phyloP scores from a whole-genome alignment of 2,113 vertebrate genomes.

The Pogonocichla stellata region DNA sequence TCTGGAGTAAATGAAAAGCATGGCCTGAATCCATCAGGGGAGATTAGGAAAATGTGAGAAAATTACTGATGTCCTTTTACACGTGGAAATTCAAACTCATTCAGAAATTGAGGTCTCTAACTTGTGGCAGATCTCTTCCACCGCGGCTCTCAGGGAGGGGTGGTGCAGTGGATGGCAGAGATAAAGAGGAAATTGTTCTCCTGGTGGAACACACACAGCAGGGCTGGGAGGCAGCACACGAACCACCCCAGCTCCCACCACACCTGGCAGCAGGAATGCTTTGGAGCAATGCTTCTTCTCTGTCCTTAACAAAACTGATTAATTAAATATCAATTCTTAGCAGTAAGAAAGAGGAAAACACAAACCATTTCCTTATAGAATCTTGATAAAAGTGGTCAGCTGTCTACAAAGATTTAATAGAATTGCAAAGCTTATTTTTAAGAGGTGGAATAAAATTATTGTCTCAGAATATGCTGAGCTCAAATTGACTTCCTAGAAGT shows the following conservation, averaged over 20 bases:
- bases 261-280: neutral
- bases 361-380: neutral
- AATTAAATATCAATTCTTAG: neutral
- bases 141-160: neutral
- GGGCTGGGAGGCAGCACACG: neutral
- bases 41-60: conserved; percentile 91
- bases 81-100: conserved; percentile 79
- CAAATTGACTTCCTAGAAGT: neutral
- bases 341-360: neutral
- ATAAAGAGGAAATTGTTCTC: neutral
- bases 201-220: neutral
- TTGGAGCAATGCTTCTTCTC: neutral
- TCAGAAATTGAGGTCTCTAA: conserved; percentile 74
- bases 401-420: neutral
- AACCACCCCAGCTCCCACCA: neutral
- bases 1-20: conserved; percentile 93
- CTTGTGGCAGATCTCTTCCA: conserved; percentile 39
- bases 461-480: neutral
- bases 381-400: neutral
- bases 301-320: neutral
- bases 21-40: conserved; percentile 92
- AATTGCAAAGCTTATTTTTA: neutral
- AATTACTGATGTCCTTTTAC: conserved; percentile 88
- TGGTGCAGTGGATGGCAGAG: conserved; percentile 10
- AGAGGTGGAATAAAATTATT: neutral